Conservation (phyloP, 2,113 vertebrate genomes). For the Pagrus major region DNA sequence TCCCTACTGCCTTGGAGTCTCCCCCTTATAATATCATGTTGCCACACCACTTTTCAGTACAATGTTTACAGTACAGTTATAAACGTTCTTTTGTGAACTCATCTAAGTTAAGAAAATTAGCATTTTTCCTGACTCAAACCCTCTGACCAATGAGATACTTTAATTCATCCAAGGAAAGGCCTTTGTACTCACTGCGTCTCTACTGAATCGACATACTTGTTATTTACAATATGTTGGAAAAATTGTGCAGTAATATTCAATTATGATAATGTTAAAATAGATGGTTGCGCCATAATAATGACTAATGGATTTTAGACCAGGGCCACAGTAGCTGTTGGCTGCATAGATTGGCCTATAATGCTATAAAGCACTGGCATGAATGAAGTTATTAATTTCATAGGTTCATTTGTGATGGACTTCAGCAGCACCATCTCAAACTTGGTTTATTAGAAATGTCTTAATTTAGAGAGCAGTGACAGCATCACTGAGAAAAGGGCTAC, state of each 20-base stretch:
- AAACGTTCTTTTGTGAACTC: neutral
- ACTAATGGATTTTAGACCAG: conserved; percentile 49
- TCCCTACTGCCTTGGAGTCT: too few species aligned
- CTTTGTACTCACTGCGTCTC: neutral
- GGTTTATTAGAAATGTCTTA: conserved; percentile 12
- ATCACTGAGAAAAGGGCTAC: too few species aligned
- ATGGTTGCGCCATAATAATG: conserved; percentile 40
- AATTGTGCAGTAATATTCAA: conserved; percentile 25
- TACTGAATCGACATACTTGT: neutral
- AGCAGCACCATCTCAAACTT: conserved; percentile 21
- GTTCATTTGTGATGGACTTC: conserved; percentile 34
- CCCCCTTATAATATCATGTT: neutral
- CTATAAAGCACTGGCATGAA: conserved; percentile 56
- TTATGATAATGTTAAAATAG: conserved; percentile 54
- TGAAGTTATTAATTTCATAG: conserved; percentile 48
- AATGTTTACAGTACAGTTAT: neutral
- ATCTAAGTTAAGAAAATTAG: neutral
- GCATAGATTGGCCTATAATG: conserved; percentile 59
- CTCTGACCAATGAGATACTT: neutral
- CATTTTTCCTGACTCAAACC: neutral
- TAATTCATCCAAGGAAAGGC: neutral
- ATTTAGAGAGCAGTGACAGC: too few species aligned
- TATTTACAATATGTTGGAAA: conserved; percentile 31
- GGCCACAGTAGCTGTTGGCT: conserved; percentile 50
- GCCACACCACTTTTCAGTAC: neutral